Conservation (phyloP, 2,113 vertebrate genomes). For the Engystomops pustulosus region DNA sequence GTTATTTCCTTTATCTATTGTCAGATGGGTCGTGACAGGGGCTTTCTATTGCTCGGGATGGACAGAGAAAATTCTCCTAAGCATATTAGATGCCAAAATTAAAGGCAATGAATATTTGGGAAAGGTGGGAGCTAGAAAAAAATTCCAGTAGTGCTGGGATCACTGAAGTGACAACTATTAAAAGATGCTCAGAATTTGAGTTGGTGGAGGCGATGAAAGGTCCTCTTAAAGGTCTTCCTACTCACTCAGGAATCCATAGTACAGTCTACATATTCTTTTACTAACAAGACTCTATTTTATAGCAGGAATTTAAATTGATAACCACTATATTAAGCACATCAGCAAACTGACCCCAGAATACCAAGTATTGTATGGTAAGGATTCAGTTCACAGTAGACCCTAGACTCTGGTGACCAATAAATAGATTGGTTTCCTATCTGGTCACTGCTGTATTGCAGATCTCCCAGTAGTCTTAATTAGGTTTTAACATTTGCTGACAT, state of each 20-base stretch:
- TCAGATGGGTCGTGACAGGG: too few species aligned
- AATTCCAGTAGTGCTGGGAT: too few species aligned
- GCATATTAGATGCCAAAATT: too few species aligned
- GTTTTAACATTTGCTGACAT: constrained; percentile 12
- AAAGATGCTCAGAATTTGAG: too few species aligned
- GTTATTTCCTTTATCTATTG: too few species aligned
- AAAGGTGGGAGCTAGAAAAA: too few species aligned
- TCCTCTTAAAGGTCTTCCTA: background rate
- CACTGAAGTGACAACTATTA: too few species aligned
- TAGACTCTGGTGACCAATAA: background rate
- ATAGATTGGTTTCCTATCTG: background rate
- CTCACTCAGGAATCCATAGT: background rate
- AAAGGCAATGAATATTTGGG: too few species aligned
- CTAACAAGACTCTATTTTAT: background rate
- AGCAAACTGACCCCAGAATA: background rate
- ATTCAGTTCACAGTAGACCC: background rate
- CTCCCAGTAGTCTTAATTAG: constrained; percentile 11
- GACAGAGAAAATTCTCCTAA: too few species aligned
- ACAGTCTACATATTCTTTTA: background rate
- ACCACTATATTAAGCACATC: background rate
- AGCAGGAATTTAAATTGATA: background rate
- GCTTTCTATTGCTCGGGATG: too few species aligned
- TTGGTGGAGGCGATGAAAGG: too few species aligned
- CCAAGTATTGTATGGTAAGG: background rate
- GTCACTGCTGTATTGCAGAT: background rate